Evolutionary conservation across 2,113 vertebrate species (phyloP).

Genomic region (Pygoscelis antarcticus): DNA sequence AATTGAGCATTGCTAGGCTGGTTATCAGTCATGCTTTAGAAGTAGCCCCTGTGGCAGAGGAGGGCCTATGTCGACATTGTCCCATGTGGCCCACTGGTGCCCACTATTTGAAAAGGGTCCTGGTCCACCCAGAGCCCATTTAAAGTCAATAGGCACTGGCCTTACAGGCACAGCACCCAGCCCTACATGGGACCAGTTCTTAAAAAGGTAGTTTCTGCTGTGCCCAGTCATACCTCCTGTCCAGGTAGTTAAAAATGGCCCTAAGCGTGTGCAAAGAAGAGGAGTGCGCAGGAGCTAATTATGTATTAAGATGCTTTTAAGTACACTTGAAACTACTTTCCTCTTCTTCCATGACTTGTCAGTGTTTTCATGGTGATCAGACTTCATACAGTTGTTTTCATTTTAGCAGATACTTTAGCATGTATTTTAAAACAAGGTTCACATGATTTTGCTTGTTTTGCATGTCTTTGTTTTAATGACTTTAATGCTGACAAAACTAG

Average conservation of each 20-base stretch:
- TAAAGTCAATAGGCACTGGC: background rate
- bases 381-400: background rate
- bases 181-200: background rate
- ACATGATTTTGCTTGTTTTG: background rate
- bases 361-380: background rate
- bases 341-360: background rate
- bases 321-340: background rate
- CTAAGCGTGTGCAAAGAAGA: background rate
- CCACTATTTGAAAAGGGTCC: background rate
- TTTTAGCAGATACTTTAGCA: background rate
- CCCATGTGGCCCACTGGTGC: too few species aligned
- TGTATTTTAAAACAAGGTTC: background rate
- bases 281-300: background rate
- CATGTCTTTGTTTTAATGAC: background rate
- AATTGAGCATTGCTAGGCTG: background rate
- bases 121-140: background rate
- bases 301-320: background rate
- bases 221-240: background rate
- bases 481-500: background rate
- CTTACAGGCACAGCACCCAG: background rate
- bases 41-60: background rate
- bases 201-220: background rate
- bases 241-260: background rate
- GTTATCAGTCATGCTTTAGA: background rate
- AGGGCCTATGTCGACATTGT: too few species aligned